These are phyloP conservation scores for Enteromius radiatus DNA, from an alignment of 2,797 vertebrate genomes.

Conservation along the genomic window DNA sequence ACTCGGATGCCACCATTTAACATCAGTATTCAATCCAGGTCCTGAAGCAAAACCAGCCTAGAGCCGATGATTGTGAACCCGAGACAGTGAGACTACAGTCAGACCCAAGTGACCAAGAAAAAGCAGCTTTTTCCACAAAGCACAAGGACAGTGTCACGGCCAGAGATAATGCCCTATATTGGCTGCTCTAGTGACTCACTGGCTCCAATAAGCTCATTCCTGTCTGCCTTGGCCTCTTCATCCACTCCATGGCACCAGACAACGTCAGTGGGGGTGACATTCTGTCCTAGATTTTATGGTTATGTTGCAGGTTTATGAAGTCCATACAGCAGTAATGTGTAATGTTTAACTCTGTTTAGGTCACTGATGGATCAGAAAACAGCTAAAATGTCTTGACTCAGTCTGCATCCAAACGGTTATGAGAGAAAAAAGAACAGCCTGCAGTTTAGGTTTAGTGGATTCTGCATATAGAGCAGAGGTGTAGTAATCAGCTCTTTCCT, in stretches of 20 bases:
- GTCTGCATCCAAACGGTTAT: background rate
- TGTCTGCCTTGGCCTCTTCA: constrained; percentile 43
- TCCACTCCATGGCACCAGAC: constrained; percentile 49
- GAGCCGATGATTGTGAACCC: background rate
- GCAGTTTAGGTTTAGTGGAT: constrained; percentile 3
- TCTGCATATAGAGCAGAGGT: constrained; percentile 27
- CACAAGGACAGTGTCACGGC: constrained; percentile 43
- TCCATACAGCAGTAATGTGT: constrained; percentile 21
- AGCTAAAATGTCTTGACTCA: background rate
- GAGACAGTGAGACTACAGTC: constrained; percentile 19
- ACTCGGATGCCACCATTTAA: background rate
- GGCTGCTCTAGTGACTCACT: constrained; percentile 53
- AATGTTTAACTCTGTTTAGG: constrained; percentile 19
- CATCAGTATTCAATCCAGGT: background rate
- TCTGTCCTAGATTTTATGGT: constrained; percentile 46
- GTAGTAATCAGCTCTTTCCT: constrained; percentile 49
- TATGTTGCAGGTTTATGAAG: constrained; percentile 37
- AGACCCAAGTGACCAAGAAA: constrained; percentile 19
- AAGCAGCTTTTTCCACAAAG: constrained; percentile 30
- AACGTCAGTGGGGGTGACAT: constrained; percentile 38
- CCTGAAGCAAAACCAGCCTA: background rate
- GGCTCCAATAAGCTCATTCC: constrained; percentile 51
- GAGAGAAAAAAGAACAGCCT: constrained; percentile 4
- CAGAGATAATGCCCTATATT: constrained; percentile 50
- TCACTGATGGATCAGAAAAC: background rate